These are phyloP conservation scores for Lasioglossum baleicum DNA, from an alignment of 1,140 invertebrate species.

Conservation along the genomic window DNA sequence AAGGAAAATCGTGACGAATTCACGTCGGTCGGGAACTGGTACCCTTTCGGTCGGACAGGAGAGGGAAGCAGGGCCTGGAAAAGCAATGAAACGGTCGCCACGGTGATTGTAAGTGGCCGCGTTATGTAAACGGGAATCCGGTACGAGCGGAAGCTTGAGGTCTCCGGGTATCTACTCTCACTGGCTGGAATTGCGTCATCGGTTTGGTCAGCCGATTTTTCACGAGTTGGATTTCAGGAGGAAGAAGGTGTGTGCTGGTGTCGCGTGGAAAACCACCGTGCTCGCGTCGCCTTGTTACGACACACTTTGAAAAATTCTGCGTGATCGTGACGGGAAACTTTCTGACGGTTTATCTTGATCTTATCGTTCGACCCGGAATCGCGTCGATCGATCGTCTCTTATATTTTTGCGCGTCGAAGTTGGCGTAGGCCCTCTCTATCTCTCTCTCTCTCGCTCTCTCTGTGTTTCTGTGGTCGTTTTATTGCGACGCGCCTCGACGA, in stretches of 20 bases:
- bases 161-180: constrained; percentile 41
- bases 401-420: no score
- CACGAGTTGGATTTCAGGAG: constrained; percentile 5
- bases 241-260: background rate
- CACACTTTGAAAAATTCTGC: background rate
- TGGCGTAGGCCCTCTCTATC: no score
- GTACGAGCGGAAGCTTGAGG: constrained; percentile 42
- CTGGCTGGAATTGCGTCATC: constrained; percentile 35
- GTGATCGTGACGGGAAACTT: background rate
- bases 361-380: no score
- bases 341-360: no score
- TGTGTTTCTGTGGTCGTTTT: background rate
- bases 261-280: constrained; percentile 4
- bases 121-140: constrained; percentile 43
- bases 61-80: background rate
- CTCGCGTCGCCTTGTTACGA: background rate
- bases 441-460: no score
- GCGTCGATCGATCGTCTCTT: no score
- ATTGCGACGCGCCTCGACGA: background rate
- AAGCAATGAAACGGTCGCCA: background rate
- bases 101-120: background rate
- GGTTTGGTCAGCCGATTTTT: constrained; percentile 2
- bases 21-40: no score
- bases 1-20: no score
- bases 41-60: background rate